Base-by-base conservation (phyloP, 2,797 vertebrate genomes). In the Sebastes diaconus region DNA sequence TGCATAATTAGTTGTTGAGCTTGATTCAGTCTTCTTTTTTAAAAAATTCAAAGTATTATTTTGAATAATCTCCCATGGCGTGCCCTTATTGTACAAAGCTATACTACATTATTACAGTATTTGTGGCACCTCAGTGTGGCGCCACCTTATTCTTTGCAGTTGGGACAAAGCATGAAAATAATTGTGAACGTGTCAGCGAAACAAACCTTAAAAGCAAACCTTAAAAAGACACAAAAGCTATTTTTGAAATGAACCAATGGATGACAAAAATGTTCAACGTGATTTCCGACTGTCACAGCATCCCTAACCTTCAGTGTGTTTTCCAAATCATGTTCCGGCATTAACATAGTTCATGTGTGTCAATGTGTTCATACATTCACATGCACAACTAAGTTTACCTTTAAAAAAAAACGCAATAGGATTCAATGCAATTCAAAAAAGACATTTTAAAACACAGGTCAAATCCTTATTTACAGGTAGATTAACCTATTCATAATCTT, bases 151-250 rank as follows among this genome's bases (percentile, higher is more conserved):
- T 87, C 77, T 91, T 89, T 88, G 87, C 88, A 80, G 87, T 86
- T 86, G 88, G 85, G 88, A 88, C 76, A 90, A 90, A 92, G 93
- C 94, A 95, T 95, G 92, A 91, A 91, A 91, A 88, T 84, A 79
- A 87, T 88, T 82, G 88, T 90, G 77, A 91, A 91, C 20, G 71
- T 87, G 86, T 89, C 87, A 81, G 84, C 57, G 82, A 86, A 87
- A 83, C 61, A 72, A 85, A 76, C 29, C 36, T 30, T 72, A 30
- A 50, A 72, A 75, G 85, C 54, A 80, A 87, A 84, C 74, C 42
- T 42, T 78, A 72, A 81, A 52, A 75, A 83, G 14, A 60, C 27
- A 76, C 32, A 57, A 57, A 72, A 69, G 32, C 10, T 65, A 42
- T 84, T 84, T 90, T 85, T 87, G 7, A 85, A 84, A 74, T 68